Base-by-base conservation (phyloP, 2,797 vertebrate species). In the Eptatretus atami region DNA sequence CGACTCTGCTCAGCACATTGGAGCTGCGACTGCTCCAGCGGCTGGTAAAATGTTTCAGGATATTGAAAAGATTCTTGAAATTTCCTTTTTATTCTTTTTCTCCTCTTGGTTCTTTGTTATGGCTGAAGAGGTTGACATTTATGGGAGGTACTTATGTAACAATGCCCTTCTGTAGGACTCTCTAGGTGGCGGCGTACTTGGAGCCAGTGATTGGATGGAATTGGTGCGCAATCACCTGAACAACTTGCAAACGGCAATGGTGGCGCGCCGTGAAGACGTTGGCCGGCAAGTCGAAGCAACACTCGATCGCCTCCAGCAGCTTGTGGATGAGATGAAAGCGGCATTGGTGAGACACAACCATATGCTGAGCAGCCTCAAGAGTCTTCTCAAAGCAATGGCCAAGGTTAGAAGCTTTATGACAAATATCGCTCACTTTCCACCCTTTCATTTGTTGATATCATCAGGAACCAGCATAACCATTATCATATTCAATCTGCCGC, bases 361-460 rank as follows among this genome's bases (percentile, higher is more conserved):
- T n/a, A 86, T 85, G 12, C 79, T 98, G 65, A 86, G 81, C 15
- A 88, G 96, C 44, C 86, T 98, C 67, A 96, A 96, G 67, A 84
- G 96, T 75, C 80, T 98, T 25, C 76, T 98, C 63, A 82, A 82
- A 70, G 86, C 90, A 68, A 98, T 98, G 90, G 86, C 92, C 52
- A 98, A 96, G 87, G 90, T 96, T 72, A 71, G 54, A 14, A 63
- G 57, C n/a, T 10, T 61, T 61, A n/a, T 3, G 57, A n/a, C 31
- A 44, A 44, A 2, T 44, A 44, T 5, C 31, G 4, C 31, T 44
- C 31, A 44, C 31, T 44, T 44, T 44, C 31, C 31, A 44, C 6
- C 6, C 31, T 44, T 44, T 44, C 31, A 44, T 44, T 44, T 44
- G 31, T 44, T 44, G 31, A 4, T 44, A 44, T 44, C 31, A 44